Evolutionary conservation across 2,888 invertebrate species (phyloP), one percentile per base, ranked within the genome.

Genomic region (Xestia c-nigrum): DNA sequence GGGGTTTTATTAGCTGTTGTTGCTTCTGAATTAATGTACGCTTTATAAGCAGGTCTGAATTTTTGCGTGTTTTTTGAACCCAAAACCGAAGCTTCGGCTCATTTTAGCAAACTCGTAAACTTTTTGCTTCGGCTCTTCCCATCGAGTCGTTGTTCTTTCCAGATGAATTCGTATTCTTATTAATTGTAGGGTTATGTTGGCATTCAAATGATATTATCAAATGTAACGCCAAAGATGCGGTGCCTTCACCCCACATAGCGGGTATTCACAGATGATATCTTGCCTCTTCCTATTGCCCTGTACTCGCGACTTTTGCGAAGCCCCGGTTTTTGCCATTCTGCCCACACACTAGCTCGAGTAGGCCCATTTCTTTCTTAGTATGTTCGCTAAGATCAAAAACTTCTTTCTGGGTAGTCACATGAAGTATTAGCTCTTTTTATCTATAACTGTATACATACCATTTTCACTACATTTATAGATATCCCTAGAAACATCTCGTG

Each of bases 201-300:
- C 43, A 43, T 43, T 43, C 9, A 43, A 43, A 43, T 10, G 43
- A 40, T 43, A 64, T 14, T 10, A 0, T 21, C 12, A 46, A 46
- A 57, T 24, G 40, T 31, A 55, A 12, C 10, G 55, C 14, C 65
- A 19, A 12, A 46, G 19, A 74, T 61, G 16, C 12, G 82, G 85
- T 81, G 65, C 24, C 31, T 74, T 50, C 31, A 85, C 89, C 89
- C 70, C 21, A 74, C 82, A 77, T 90, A 91, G 88, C 90, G 90
- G 91, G 77, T 86, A 81, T 80, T 82, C 67, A 75, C 75, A 46
- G 90, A 90, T 91, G 81, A 87, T 88, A 90, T 90, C 91, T 88
- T 81, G 55, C 72, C 70, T 83, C 78, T 88, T 89, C 72, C 89
- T 90, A 88, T 85, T 86, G 80, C 88, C 83, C 84, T 84, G 87